Evolutionary conservation across 1,140 invertebrate species (phyloP).

Genomic region (Tetramorium parvispinum): DNA sequence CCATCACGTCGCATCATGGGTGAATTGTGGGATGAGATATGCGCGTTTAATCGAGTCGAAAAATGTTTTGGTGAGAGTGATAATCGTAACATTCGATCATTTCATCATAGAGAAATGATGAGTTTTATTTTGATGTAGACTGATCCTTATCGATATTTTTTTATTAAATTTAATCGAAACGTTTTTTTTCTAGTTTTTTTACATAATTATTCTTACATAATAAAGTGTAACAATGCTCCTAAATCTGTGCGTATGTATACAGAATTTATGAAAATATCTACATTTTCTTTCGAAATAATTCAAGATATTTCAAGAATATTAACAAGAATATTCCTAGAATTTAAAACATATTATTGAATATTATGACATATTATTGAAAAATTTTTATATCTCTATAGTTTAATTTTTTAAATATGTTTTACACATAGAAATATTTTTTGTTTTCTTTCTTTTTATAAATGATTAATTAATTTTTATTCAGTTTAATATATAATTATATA

Average conservation of each 20-base stretch:
- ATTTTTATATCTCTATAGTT: background rate
- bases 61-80: constrained; percentile 41
- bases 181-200: background rate
- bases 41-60: constrained; percentile 20
- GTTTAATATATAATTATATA: background rate
- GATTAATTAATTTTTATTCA: background rate
- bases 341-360: too few species aligned
- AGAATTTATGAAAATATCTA: background rate
- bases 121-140: background rate
- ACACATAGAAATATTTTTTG: background rate
- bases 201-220: background rate
- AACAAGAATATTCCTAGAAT: background rate
- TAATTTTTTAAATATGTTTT: background rate
- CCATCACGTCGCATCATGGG: constrained; percentile 40
- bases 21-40: constrained; percentile 41
- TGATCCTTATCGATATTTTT: background rate
- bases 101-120: constrained; percentile 1
- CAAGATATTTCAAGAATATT: background rate
- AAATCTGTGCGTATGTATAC: background rate
- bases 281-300: background rate
- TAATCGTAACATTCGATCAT: constrained; percentile 33
- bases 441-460: background rate
- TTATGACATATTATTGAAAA: background rate
- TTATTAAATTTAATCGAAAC: constrained; percentile 12
- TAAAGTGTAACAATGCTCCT: background rate